phyloP scores from a whole-genome alignment of 2,888 invertebrate species.

The Apantesis nais region DNA sequence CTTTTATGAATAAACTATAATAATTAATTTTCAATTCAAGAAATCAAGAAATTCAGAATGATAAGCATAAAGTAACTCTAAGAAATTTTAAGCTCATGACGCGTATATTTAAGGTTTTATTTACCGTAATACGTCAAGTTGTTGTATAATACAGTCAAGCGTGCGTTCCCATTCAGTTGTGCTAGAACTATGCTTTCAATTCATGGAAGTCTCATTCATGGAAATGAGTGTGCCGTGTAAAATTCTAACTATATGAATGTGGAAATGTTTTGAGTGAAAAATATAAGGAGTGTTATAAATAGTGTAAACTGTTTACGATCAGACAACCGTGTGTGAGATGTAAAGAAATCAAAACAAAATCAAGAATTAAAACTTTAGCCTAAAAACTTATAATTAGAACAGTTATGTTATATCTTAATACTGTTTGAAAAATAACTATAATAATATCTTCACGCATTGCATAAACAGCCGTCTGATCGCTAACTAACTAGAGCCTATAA shows the following conservation, averaged over 20 bases:
- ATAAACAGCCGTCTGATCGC: too few species aligned
- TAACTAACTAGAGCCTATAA: too few species aligned
- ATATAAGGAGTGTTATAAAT: neutral
- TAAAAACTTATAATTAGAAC: neutral
- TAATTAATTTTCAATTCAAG: too few species aligned
- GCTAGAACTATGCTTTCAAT: neutral
- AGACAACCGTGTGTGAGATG: neutral
- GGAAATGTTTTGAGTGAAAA: neutral
- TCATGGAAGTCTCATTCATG: neutral
- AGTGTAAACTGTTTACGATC: neutral
- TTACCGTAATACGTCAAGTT: neutral
- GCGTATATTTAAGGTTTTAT: neutral
- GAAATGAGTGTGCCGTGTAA: neutral
- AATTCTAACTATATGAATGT: neutral
- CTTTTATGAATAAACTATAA: too few species aligned
- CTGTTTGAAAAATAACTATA: too few species aligned
- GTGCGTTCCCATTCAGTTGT: neutral
- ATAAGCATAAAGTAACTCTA: too few species aligned
- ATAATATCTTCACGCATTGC: too few species aligned
- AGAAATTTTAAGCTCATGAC: neutral
- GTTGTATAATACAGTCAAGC: neutral
- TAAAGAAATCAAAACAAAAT: neutral
- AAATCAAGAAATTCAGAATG: too few species aligned
- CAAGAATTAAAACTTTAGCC: neutral
- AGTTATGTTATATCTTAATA: neutral